These are phyloP conservation scores for Actenoides hombroni DNA, from an alignment of 2,113 vertebrate species.

Conservation along the genomic window DNA sequence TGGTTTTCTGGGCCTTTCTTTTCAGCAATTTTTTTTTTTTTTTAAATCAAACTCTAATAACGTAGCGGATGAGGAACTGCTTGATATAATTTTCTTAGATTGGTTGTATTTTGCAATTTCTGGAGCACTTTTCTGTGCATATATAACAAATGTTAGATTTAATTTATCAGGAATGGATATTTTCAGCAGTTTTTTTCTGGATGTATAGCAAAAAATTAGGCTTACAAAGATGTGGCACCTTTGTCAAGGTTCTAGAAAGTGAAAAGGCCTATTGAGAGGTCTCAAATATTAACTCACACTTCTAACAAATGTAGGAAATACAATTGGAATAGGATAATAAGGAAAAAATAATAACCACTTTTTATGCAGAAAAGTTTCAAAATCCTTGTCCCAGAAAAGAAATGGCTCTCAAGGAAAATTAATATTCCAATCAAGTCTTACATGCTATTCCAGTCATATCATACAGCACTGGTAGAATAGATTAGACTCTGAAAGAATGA, in stretches of 20 bases:
- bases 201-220: not conserved
- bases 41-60: not conserved
- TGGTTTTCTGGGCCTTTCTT: constrained; percentile 4
- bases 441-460: not conserved
- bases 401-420: not conserved
- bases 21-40: not conserved
- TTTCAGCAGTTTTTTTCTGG: not conserved
- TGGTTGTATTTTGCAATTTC: not conserved
- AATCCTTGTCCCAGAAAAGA: not conserved
- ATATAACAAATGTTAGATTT: not conserved
- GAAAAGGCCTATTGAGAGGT: not conserved
- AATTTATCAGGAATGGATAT: not conserved
- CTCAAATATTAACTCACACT: not conserved
- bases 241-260: not conserved
- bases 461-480: not conserved
- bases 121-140: not conserved
- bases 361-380: not conserved
- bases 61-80: not conserved
- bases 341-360: not conserved
- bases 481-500: not conserved
- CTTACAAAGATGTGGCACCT: not conserved
- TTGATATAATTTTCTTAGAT: not conserved
- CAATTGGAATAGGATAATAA: not conserved
- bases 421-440: not conserved
- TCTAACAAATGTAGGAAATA: not conserved